These are phyloP conservation scores for Phocoena sinus DNA, from an alignment of 2,113 vertebrate species.

Conservation along the genomic window DNA sequence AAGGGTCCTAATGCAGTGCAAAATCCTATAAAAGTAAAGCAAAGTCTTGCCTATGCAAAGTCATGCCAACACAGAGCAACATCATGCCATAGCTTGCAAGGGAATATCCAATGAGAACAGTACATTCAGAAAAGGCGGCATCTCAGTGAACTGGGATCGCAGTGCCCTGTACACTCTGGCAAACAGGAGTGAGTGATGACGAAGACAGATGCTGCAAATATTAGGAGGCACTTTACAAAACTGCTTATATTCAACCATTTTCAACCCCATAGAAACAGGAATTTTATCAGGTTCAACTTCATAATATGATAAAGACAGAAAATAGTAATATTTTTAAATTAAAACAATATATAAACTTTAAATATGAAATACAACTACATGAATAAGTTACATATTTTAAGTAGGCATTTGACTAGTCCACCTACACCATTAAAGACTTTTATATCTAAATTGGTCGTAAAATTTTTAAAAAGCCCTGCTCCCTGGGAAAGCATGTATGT, in stretches of 20 bases:
- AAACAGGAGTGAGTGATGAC: rapidly evolving
- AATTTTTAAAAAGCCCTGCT: background rate
- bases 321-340: background rate
- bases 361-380: background rate
- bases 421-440: background rate
- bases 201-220: rapidly evolving
- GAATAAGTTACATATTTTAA: background rate
- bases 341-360: background rate
- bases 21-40: background rate
- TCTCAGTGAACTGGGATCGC: rapidly evolving
- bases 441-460: background rate
- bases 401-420: background rate
- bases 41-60: background rate
- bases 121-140: rapidly evolving
- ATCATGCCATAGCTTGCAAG: background rate
- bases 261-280: background rate
- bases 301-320: background rate
- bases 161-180: rapidly evolving
- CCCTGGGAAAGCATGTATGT: background rate
- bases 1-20: rapidly evolving
- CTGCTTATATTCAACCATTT: rapidly evolving
- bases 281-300: background rate
- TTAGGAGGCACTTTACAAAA: background rate
- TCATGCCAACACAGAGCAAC: background rate
- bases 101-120: rapidly evolving